Base-by-base conservation (phyloP, 2,113 vertebrate genomes). In the Psammodynastes pulverulentus region DNA sequence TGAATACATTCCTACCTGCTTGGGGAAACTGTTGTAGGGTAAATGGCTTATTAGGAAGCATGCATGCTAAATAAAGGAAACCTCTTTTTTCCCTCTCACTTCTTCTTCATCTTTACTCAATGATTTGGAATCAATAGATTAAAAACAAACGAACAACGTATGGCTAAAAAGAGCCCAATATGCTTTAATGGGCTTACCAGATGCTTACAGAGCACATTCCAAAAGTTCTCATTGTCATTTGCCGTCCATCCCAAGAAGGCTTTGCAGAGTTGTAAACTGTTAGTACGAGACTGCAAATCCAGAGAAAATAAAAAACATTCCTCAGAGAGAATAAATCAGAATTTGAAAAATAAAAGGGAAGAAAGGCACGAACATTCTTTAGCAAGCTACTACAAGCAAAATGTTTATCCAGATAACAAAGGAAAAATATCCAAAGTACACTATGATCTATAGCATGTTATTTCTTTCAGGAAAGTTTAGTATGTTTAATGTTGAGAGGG, bases 201-300 rank as follows among this genome's bases (percentile, higher is more conserved):
- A 56, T 93, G 67, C 26, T 91, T 93, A 58, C 43, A 89, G 24
- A 24, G 87, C 3, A 10, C 87, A 87, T 92, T 46, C 89, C 92
- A 91, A 24, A 92, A 85, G n/a, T 93, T 39, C 39, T 87, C 34
- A 0, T 17, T 91, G 5, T 88, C 12, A 17, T 90, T 92, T 91
- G 48, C 89, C 46, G 67, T 54, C 53, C 48, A 87, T 1, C 48
- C 24, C 21, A 9, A 72, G 85, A 92, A 91, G 13, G 56, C 3
- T 84, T 90, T 23, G 39, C 12, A 92, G 15, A 53, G 84, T 34
- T 62, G 43, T 29, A 87, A 85, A 53, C 62, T 93, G n/a, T 91
- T 86, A 86, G n/a, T 46, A 43, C 46, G 93, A 52, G 19, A 34
- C 54, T 93, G 43, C 45, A 91, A 89, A 93, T 88, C 17, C 86